phyloP scores from a whole-genome alignment of 2,888 invertebrate species.

The Brachyptera risi region DNA sequence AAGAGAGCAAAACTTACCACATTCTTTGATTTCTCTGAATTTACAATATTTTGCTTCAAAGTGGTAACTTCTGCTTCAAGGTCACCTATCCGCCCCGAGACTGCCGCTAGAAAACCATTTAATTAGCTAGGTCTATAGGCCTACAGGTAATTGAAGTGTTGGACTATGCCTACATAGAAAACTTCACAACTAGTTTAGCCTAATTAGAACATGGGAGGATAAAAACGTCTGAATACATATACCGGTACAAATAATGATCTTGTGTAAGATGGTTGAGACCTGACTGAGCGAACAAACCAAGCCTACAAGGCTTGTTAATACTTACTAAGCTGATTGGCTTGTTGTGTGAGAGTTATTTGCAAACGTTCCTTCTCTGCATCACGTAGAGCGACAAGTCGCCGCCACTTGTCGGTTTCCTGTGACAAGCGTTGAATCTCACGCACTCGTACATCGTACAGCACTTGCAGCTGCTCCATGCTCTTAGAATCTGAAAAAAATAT shows the following conservation, averaged over 20 bases:
- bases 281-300: too few relatives aligned
- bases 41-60: constrained; percentile 18
- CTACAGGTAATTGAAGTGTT: too few relatives aligned
- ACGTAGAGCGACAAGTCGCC: constrained; percentile 43
- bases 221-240: too few relatives aligned
- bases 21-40: constrained; percentile 23
- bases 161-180: too few relatives aligned
- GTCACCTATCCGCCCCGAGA: constrained; percentile 21
- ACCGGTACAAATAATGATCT: too few relatives aligned
- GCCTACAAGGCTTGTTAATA: too few relatives aligned
- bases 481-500: constrained; percentile 3
- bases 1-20: constrained; percentile 15
- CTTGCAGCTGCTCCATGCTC: constrained; percentile 43
- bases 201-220: too few relatives aligned
- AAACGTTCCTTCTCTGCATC: constrained; percentile 59
- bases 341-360: constrained; percentile 54
- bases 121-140: background rate
- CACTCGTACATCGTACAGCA: constrained; percentile 45
- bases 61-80: constrained; percentile 19
- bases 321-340: constrained; percentile 60
- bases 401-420: constrained; percentile 39
- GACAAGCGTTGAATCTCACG: constrained; percentile 42
- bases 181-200: too few relatives aligned
- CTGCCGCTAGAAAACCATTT: constrained; percentile 18
- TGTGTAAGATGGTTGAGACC: too few relatives aligned